Evolutionary conservation across 2,888 invertebrate genomes (phyloP).

Genomic region (Biston stratarius): DNA sequence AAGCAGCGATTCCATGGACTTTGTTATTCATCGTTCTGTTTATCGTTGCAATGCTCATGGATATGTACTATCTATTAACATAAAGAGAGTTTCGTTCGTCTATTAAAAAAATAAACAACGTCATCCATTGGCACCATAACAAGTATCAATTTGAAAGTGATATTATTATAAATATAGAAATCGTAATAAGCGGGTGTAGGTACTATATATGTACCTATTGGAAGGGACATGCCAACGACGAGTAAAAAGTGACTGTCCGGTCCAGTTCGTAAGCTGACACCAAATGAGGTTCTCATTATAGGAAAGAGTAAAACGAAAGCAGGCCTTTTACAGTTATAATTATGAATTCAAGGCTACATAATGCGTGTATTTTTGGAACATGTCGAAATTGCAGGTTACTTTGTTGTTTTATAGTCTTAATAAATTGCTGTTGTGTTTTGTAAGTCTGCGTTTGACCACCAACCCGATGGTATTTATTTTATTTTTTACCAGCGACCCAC

Average conservation of each 20-base stretch:
- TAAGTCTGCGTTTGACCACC: too few species aligned
- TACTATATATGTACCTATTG: too few species aligned
- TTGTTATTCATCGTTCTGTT: too few species aligned
- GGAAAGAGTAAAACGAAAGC: constrained; percentile 4
- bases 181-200: neutral
- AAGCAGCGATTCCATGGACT: too few species aligned
- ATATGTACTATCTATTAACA: too few species aligned
- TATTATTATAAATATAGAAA: neutral
- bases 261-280: neutral
- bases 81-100: too few species aligned
- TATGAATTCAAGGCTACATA: neutral
- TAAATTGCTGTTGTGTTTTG: too few species aligned
- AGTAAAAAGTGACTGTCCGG: neutral
- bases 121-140: too few species aligned
- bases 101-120: too few species aligned
- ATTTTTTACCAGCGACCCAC: too few species aligned
- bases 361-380: neutral
- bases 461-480: too few species aligned
- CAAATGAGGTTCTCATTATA: neutral
- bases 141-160: neutral
- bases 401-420: neutral
- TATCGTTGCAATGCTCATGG: too few species aligned
- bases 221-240: neutral
- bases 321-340: neutral
- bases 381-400: neutral